These are phyloP conservation scores for Agrypnus murinus DNA, from an alignment of 2,888 invertebrate species.

Conservation along the genomic window DNA sequence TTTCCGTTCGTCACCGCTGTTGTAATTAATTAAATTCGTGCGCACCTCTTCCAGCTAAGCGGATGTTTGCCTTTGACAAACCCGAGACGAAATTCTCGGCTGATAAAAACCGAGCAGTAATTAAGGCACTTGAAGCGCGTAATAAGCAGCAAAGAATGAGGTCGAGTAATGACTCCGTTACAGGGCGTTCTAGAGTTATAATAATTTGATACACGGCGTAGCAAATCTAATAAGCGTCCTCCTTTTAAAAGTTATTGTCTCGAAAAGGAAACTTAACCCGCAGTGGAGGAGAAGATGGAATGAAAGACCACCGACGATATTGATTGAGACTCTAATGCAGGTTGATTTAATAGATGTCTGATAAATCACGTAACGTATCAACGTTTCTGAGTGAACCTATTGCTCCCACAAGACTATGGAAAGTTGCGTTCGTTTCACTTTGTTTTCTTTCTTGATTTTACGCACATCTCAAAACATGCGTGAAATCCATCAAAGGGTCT, in stretches of 20 bases:
- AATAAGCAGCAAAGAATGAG: conserved; percentile 34
- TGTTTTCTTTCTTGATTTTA: conserved; percentile 44
- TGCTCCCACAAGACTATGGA: conserved; percentile 39
- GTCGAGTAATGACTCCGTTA: conserved; percentile 28
- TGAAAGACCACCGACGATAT: conserved; percentile 21
- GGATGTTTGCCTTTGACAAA: conserved; percentile 44
- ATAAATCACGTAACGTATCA: conserved; percentile 48
- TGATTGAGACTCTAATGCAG: conserved; percentile 26
- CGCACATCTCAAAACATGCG: conserved; percentile 47
- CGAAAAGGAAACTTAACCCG: conserved; percentile 18
- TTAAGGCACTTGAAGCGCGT: conserved; percentile 37
- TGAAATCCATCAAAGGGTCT: conserved; percentile 45
- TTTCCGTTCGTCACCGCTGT: conserved; percentile 38
- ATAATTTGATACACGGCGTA: conserved; percentile 30
- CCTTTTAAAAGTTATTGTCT: conserved; percentile 27
- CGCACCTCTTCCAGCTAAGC: conserved; percentile 34
- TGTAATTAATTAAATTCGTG: conserved; percentile 46
- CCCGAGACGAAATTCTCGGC: conserved; percentile 33
- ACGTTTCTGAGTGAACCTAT: conserved; percentile 40
- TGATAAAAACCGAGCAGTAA: conserved; percentile 34
- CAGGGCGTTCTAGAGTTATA: conserved; percentile 16
- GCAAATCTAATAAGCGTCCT: conserved; percentile 27
- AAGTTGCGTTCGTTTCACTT: conserved; percentile 31
- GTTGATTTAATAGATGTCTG: conserved; percentile 43
- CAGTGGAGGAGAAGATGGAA: conserved; percentile 13